Percentiles rank a stretch among this genome's conserved stretches.
These are phyloP conservation scores for Oxyteleia sp. DNA, from an alignment of 2,888 invertebrate species.

Conservation along the genomic window DNA sequence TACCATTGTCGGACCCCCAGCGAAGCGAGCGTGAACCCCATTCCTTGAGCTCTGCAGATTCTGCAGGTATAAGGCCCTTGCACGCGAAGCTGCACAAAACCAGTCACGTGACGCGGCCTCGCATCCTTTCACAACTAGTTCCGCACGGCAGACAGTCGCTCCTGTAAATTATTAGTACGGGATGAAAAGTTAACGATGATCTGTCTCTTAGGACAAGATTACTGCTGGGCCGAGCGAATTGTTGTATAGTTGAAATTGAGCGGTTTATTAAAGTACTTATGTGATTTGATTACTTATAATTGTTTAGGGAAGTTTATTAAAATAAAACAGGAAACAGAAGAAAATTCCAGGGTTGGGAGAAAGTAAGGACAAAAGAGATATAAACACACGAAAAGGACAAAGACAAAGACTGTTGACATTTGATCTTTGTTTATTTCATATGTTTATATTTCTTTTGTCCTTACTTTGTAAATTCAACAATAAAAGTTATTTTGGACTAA, in stretches of 20 bases:
- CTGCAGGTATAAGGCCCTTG: constrained; percentile 75
- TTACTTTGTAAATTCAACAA: no score
- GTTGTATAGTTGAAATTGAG: background rate
- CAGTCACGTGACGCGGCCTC: constrained; percentile 60
- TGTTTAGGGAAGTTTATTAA: no score
- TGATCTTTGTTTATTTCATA: no score
- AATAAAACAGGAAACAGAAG: no score
- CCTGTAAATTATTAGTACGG: constrained; percentile 33
- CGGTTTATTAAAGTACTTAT: no score
- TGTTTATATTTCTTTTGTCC: no score
- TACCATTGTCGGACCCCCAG: constrained; percentile 86
- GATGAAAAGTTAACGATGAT: constrained; percentile 21
- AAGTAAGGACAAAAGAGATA: no score
- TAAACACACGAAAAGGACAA: no score
- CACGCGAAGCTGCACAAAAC: constrained; percentile 61
- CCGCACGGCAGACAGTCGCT: constrained; percentile 30
- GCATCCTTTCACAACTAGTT: constrained; percentile 52
- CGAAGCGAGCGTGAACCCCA: constrained; percentile 80
- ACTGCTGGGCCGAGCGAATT: background rate
- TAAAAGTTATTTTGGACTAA: no score
- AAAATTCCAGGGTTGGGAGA: no score
- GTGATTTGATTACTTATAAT: no score
- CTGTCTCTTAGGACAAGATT: background rate
- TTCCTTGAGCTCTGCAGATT: constrained; percentile 58
- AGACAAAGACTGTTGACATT: no score